A percentile compares a stretch with the other conserved stretches of the same genome.
These are phyloP conservation scores for Sipha flava DNA, from an alignment of 1,140 invertebrate species.

Conservation along the genomic window DNA sequence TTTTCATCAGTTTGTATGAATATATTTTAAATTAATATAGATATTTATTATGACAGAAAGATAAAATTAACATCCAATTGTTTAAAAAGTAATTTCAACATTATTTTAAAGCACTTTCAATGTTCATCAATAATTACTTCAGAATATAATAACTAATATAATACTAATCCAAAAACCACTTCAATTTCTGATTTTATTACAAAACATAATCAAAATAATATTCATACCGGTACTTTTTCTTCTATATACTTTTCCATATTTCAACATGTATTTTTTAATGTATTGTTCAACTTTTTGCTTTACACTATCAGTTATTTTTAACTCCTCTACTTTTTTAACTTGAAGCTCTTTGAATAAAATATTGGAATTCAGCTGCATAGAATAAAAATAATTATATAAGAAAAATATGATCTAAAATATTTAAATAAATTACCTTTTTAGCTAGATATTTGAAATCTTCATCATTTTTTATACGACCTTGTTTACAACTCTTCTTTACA, in stretches of 20 bases:
- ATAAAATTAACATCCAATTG: too few relatives aligned
- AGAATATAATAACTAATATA: too few relatives aligned
- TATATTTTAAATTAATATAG: too few relatives aligned
- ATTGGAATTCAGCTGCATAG: constrained; percentile 67
- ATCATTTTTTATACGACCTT: constrained; percentile 75
- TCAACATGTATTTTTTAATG: constrained; percentile 90
- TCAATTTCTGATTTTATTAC: too few relatives aligned
- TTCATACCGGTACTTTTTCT: constrained; percentile 50
- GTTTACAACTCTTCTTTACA: constrained; percentile 70
- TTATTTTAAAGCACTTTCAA: too few relatives aligned
- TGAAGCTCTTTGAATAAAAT: constrained; percentile 94
- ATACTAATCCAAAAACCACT: too few relatives aligned
- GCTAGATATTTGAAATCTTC: constrained; percentile 95
- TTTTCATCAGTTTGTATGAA: too few relatives aligned
- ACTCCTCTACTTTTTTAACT: constrained; percentile 73
- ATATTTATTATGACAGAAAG: too few relatives aligned
- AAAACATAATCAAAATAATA: too few relatives aligned
- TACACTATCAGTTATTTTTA: constrained; percentile 84
- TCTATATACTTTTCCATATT: constrained; percentile 68
- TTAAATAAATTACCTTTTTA: constrained; percentile 64
- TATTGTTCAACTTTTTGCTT: constrained; percentile 88
- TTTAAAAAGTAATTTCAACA: too few relatives aligned
- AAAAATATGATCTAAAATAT: background rate
- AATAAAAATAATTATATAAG: constrained; percentile 20
- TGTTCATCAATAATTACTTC: too few relatives aligned